phyloP scores from a whole-genome alignment of 2,797 vertebrate genomes.

The Pagetopsis macropterus region DNA sequence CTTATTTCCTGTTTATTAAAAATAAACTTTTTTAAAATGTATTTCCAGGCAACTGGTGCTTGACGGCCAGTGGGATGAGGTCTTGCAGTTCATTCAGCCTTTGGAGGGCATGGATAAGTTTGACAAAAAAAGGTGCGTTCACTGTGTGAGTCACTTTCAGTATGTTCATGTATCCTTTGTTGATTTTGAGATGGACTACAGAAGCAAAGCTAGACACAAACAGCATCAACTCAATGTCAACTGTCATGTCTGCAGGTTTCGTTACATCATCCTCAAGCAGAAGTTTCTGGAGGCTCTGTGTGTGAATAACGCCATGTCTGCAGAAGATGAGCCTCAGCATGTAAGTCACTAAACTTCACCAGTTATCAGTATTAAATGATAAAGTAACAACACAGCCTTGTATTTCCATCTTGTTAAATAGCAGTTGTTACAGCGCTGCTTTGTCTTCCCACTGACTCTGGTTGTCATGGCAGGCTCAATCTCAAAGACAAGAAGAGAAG shows the following conservation, averaged over 20 bases:
- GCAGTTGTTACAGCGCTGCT: conserved; percentile 15
- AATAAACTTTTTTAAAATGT: conserved; percentile 1
- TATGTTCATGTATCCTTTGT: neutral
- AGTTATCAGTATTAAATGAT: neutral
- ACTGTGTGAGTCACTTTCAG: neutral
- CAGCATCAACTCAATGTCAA: neutral
- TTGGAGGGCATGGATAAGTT: conserved; percentile 99
- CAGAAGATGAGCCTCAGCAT: conserved; percentile 96
- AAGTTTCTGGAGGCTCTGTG: conserved; percentile 98
- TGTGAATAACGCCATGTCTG: conserved; percentile 98
- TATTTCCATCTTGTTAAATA: conserved; percentile 3
- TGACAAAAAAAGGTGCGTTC: conserved; percentile 92
- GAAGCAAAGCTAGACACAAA: neutral
- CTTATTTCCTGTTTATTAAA: neutral
- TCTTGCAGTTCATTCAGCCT: conserved; percentile 98
- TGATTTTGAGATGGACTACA: neutral
- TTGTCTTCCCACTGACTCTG: conserved; percentile 27
- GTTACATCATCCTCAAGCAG: conserved; percentile 97
- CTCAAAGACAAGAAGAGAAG: conserved; percentile 13
- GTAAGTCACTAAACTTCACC: conserved; percentile 82
- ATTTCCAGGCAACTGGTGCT: conserved; percentile 92
- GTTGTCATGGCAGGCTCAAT: conserved; percentile 31
- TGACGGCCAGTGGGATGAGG: conserved; percentile 99
- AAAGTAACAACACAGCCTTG: neutral
- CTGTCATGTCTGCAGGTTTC: conserved; percentile 84